Evolutionary conservation across 1,140 invertebrate genomes (phyloP), one percentile per base, ranked within the genome.

Genomic region (Tetraneura akinire): DNA sequence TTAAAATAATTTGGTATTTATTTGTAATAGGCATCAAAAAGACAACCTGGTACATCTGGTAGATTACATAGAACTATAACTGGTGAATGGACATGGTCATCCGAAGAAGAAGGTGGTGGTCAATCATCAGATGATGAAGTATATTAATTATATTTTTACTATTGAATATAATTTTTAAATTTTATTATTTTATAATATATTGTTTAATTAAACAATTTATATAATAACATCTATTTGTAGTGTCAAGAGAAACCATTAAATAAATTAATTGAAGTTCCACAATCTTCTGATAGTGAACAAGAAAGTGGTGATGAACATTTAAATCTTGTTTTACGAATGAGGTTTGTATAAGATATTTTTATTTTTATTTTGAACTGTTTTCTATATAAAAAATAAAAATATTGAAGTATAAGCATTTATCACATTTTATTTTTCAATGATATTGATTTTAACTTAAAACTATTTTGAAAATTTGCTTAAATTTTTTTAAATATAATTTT

Each of bases 1-100:
- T 49, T 18, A 73, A 62, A 45, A 51, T 66, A 45, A 53, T 14
- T 26, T 45, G 80, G 80, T 29, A 76, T 81, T 10, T 81, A 42
- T 82, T 18, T 82, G 81, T 83, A 83, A 1, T 80, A 92, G 89
- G 92, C 92, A 21, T 91, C 91, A 68, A 92, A 92, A 84, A 88
- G 92, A 80, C 94, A 95, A 85, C 95, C 96, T 0, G 96, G 96
- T 1, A 91, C 95, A 0, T 97, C 94, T 51, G 96, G 96, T 11
- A 89, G 96, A 45, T 87, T 98, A 51, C 96, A 98, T 85, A 90
- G 96, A 84, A 98, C 95, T 62, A 93, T 96, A 82, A 96, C 96
- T n/a, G 96, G 96, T 5, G 95, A 96, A 84, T 98, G 96, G 96
- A 95, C 98, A 21, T 98, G 96, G 96, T 97, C 95, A n/a, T 96